Evolutionary conservation across 2,888 invertebrate species (phyloP), one percentile per base, ranked within the genome.

Genomic region (Hoplodrina blanda): DNA sequence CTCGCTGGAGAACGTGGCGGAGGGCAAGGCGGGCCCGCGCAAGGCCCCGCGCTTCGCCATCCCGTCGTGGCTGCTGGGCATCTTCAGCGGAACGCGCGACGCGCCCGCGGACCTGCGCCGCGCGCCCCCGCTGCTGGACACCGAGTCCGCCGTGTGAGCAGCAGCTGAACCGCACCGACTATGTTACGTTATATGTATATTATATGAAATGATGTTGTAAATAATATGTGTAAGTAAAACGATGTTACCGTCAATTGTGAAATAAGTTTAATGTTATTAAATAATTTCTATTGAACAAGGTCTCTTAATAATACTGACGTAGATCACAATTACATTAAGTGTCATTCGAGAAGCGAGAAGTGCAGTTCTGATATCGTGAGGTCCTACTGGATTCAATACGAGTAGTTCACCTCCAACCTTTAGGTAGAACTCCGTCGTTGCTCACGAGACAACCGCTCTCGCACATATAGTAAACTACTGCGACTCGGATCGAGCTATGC

Each of bases 31-130:
- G 50, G 62, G 85, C 52, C 83, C 88, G 76, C 95, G 96, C 82
- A 97, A 97, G 90, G 96, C 97, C 88, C 96, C 97, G 64, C 96
- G 97, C 71, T 96, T 97, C 85, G 97, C 97, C 37, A 96, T 98
- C 76, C 97, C 97, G 83, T 96, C 96, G 80, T 98, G 98, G 98
- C 93, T 98, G 86, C 96, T 97, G 56, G 98, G 97, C 84, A 93
- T 98, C 75, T 97, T 98, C 89, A 59, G 76, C 63, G 59, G 41
- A 41, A 13, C 44, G 59, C 74, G 97, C 97, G 73, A 97, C 76
- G 97, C 98, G 80, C 96, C 97, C 80, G 97, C 97, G 85, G 96
- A 96, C 61, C 87, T 95, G 78, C 94, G 95, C 62, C 93, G 93
- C 85, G 93, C 94, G 62, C 93, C 95, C 78, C 95, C 95, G 70